A percentile compares a stretch with the other conserved stretches of the same genome.
Conservation (phyloP, 2,888 invertebrate species). For the Nomada flava region DNA sequence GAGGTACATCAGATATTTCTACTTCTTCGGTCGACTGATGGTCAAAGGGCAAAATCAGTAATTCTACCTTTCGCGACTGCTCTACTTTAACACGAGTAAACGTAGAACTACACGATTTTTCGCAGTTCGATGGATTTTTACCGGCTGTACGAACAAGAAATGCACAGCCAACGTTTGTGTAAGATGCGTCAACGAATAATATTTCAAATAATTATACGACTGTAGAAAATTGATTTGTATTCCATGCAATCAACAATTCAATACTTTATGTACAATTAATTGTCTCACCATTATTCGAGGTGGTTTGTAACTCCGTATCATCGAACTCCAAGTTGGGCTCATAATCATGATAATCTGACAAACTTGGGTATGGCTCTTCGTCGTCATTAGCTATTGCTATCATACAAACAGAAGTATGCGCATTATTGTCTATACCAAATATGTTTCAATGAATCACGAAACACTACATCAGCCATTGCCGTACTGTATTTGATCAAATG, state of each 20-base stretch:
- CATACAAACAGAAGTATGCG: conserved; percentile 50
- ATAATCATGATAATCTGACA: conserved; percentile 96
- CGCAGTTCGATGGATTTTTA: too few relatives aligned
- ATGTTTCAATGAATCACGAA: conserved; percentile 49
- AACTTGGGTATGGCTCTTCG: conserved; percentile 93
- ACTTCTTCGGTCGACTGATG: too few relatives aligned
- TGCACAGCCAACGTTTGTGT: too few relatives aligned
- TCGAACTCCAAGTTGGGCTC: conserved; percentile 98
- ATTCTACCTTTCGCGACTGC: too few relatives aligned
- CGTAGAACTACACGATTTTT: too few relatives aligned
- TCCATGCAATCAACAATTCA: not conserved
- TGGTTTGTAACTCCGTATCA: conserved; percentile 93
- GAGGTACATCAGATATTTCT: too few relatives aligned
- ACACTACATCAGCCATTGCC: conserved; percentile 6
- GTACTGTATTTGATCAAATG: conserved; percentile 32
- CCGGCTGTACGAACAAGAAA: too few relatives aligned
- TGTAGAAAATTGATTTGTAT: not conserved
- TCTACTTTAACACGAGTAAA: too few relatives aligned
- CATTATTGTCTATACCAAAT: conserved; percentile 44
- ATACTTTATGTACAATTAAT: not conserved
- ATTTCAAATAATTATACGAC: not conserved
- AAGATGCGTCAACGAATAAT: not conserved
- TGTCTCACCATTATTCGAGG: conserved; percentile 88
- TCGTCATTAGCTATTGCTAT: conserved; percentile 84
- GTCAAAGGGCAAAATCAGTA: too few relatives aligned